Base-by-base conservation (phyloP, 1,140 invertebrate genomes). In the Gryon sp. region DNA sequence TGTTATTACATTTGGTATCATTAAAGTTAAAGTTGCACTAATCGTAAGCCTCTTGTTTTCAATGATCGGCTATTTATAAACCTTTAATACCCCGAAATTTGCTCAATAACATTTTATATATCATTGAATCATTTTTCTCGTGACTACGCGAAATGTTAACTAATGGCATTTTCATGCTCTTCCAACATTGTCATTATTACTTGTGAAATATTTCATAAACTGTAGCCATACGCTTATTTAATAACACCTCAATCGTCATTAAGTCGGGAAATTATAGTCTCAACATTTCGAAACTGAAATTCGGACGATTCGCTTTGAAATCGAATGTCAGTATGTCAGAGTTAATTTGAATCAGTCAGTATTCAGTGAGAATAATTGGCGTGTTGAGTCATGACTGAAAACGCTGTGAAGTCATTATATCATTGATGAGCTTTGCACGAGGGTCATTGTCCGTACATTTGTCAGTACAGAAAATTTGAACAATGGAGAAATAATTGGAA, bases 381-480 rank as follows among this genome's bases (percentile, higher is more conserved):
- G 19, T 5, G 41, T 24, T n/a, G 38, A 43, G n/a, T 28, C 24
- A 28, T 26, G 19, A 16, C 19, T 9, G 38, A 52, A 46, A 8
- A 1, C 12, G 22, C 2, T 32, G 40, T 26, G 12, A 36, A 52
- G 36, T 59, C 15, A 38, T 57, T 46, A 7, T 36, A 46, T 38
- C 32, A 45, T 50, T 48, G 50, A 45, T 65, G 43, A 52, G 38
- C 19, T 22, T 9, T 15, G 70, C 46, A 77, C 41, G 34, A 79
- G 72, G 75, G 66, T 79, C 73, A 63, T 78, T 73, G 79, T 81
- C 62, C 60, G 63, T 76, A 70, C 76, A 82, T 82, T 81, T 74
- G 53, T 76, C 62, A 43, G 62, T 55, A 53, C 65, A 43, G 62
- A 40, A 36, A 48, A 34, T 52, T 40, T 16, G 30, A 77, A 74